Conservation (phyloP, 92 coral and sea anemone species). For the Phymanthus crucifer region DNA sequence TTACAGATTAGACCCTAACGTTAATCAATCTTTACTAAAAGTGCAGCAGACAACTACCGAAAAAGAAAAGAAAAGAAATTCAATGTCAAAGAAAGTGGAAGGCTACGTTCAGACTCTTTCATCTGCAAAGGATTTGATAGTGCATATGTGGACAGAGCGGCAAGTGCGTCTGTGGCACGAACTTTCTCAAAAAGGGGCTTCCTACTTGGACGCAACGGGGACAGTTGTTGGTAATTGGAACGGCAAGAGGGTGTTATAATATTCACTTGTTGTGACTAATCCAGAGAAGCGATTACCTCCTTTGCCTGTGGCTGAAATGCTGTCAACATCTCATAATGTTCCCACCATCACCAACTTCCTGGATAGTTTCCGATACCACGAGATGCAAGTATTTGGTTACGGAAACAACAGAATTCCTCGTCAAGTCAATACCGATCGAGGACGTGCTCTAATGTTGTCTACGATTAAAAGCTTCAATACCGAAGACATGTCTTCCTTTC, state of each 20-base stretch:
- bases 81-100: too few relatives aligned
- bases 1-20: too few relatives aligned
- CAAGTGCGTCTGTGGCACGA: constrained; percentile 14
- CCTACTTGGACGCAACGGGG: constrained; percentile 13
- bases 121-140: neutral
- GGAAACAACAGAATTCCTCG: neutral
- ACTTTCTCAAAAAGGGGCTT: neutral
- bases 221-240: constrained; percentile 6
- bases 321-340: constrained; percentile 6
- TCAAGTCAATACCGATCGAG: neutral
- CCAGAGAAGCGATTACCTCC: constrained; percentile 12
- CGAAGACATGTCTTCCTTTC: neutral
- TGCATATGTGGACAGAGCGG: constrained; percentile 7
- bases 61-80: too few relatives aligned
- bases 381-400: neutral
- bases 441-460: neutral
- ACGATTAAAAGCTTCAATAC: neutral
- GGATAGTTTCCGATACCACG: neutral
- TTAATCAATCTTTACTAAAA: too few relatives aligned
- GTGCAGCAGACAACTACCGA: too few relatives aligned
- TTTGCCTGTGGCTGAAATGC: constrained; percentile 14
- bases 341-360: neutral
- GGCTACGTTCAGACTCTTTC: too few relatives aligned
- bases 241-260: constrained; percentile 10
- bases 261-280: constrained; percentile 16